Conservation (phyloP, 2,888 invertebrate genomes). For the Pardosa pseudoannulata region DNA sequence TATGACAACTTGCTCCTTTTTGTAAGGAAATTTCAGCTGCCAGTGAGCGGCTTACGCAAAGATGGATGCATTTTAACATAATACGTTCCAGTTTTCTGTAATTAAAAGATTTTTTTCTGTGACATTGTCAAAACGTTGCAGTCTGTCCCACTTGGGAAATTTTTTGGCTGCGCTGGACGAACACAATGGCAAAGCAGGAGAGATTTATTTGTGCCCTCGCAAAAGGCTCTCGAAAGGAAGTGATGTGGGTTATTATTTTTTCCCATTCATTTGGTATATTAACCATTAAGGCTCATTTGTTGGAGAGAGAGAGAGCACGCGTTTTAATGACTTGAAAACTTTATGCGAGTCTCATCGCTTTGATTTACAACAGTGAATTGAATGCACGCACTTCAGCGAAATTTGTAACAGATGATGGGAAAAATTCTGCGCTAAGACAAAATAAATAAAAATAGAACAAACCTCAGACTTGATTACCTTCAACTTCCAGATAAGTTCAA, state of each 20-base stretch:
- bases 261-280: too few relatives aligned
- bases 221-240: background rate
- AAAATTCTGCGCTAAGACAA: too few relatives aligned
- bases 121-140: constrained; percentile 2
- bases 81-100: constrained; percentile 1
- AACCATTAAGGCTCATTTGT: too few relatives aligned
- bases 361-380: too few relatives aligned
- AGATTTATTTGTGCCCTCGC: background rate
- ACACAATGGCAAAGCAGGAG: background rate
- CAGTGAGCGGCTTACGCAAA: background rate
- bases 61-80: background rate
- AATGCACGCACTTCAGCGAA: too few relatives aligned
- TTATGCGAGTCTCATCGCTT: too few relatives aligned
- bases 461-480: too few relatives aligned
- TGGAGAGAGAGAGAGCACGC: too few relatives aligned
- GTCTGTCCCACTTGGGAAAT: background rate
- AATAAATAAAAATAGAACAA: too few relatives aligned
- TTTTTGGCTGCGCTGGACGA: background rate
- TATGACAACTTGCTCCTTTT: constrained; percentile 44
- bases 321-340: too few relatives aligned
- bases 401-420: too few relatives aligned
- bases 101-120: constrained; percentile 10
- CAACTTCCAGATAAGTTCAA: too few relatives aligned
- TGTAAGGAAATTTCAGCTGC: background rate
- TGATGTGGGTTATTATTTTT: background rate